Conservation (phyloP, 2,113 vertebrate species). For the Ceuthmochares aereus region DNA sequence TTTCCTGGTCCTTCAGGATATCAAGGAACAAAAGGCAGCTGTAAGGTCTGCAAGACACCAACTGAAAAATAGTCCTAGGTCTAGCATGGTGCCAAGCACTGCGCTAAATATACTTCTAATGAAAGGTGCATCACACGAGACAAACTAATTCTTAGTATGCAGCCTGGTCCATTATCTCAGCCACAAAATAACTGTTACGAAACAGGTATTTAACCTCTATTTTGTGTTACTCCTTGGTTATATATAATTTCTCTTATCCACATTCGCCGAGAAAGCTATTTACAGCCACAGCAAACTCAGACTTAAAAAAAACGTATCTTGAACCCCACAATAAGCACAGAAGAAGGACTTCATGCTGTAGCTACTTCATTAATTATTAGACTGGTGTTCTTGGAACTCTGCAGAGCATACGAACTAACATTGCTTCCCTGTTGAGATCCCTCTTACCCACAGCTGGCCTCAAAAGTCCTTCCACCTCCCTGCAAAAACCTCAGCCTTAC, state of each 20-base stretch:
- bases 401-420: not conserved
- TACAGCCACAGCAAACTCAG: not conserved
- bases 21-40: not conserved
- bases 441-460: constrained; percentile 13
- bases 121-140: not conserved
- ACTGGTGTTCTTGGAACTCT: not conserved
- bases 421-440: not conserved
- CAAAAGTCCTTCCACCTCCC: not conserved
- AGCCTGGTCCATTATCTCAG: not conserved
- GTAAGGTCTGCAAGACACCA: not conserved
- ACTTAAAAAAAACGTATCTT: not conserved
- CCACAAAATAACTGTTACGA: not conserved
- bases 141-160: not conserved
- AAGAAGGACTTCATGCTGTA: not conserved
- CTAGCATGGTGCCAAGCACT: not conserved
- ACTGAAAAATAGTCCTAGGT: not conserved
- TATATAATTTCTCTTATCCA: constrained; percentile 5
- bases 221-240: constrained; percentile 25
- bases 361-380: not conserved
- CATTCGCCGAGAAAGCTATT: not conserved
- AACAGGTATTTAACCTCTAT: constrained; percentile 28
- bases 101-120: not conserved
- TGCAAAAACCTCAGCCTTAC: not conserved
- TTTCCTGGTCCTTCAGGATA: not conserved
- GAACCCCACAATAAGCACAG: not conserved